A percentile compares a stretch with the other conserved stretches of the same genome.
These are phyloP conservation scores for Brachynemurus nebulosus DNA, from an alignment of 2,888 invertebrate species.

Conservation along the genomic window DNA sequence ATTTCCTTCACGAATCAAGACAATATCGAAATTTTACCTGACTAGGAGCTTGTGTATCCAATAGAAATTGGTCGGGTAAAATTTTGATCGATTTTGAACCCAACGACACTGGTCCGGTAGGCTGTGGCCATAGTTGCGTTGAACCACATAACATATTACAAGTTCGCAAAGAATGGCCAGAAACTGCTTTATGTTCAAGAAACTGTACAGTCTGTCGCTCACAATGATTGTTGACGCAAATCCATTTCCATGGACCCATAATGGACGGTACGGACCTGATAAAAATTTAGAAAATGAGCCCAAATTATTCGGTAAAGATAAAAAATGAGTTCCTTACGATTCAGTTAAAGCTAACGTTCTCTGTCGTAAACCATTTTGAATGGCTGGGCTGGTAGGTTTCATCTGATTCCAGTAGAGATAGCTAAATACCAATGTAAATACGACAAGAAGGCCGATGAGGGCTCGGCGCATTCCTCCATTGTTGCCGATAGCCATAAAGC, in stretches of 20 bases:
- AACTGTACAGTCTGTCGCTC: conserved; percentile 36
- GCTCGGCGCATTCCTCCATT: conserved; percentile 39
- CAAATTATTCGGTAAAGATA: no score
- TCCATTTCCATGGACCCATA: conserved; percentile 60
- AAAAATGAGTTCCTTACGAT: no score
- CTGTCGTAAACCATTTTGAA: not conserved
- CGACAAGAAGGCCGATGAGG: conserved; percentile 37
- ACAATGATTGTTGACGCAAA: conserved; percentile 55
- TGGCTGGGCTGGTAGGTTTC: not conserved
- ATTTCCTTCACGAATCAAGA: conserved; percentile 1
- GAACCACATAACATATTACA: conserved; percentile 69
- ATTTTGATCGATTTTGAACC: conserved; percentile 49
- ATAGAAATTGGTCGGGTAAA: conserved; percentile 34
- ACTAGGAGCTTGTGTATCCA: conserved; percentile 30
- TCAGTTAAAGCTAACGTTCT: no score
- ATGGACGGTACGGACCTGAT: not conserved
- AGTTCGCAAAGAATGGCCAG: conserved; percentile 45
- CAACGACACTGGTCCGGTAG: conserved; percentile 54
- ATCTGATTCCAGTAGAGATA: conserved; percentile 35
- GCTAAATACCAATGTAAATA: conserved; percentile 35
- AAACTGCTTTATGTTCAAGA: conserved; percentile 35
- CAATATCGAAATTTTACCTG: conserved; percentile 26
- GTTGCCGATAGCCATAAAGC: conserved; percentile 19
- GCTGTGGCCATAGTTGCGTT: conserved; percentile 66
- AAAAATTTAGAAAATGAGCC: no score